Conservation (phyloP, 2,113 vertebrate genomes). For the Leucoraja erinaceus region DNA sequence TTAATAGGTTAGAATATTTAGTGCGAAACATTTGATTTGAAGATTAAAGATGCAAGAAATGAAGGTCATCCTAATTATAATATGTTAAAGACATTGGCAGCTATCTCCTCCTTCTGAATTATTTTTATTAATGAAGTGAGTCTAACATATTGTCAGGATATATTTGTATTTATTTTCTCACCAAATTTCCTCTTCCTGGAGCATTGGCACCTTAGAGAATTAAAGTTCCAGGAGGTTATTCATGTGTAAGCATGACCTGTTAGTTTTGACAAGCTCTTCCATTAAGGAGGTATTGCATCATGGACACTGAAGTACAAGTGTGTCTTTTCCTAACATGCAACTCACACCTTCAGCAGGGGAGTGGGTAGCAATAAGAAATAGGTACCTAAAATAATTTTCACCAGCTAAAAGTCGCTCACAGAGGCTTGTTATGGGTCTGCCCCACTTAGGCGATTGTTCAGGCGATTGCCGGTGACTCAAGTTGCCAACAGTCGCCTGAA, state of each 20-base stretch:
- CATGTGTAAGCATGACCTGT: not conserved
- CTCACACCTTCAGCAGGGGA: not conserved
- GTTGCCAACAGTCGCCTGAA: too few species aligned
- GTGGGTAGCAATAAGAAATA: not conserved
- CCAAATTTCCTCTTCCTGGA: not conserved
- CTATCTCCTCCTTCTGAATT: not conserved
- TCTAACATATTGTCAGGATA: not conserved
- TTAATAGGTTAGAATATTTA: not conserved
- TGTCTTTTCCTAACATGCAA: not conserved
- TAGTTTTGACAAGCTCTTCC: not conserved
- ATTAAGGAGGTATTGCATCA: not conserved
- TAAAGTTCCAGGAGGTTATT: not conserved
- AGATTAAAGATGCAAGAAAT: not conserved
- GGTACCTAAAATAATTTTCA: not conserved
- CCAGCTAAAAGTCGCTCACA: not conserved
- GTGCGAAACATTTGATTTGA: not conserved
- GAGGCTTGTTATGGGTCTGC: not conserved
- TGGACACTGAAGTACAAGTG: not conserved
- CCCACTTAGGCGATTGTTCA: too few species aligned
- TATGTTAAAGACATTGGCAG: conserved; percentile 4
- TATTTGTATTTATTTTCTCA: not conserved
- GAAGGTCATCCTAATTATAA: not conserved
- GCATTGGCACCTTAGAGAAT: not conserved
- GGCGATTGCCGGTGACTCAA: too few species aligned
- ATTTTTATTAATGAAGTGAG: not conserved